Evolutionary conservation across 2,113 vertebrate species (phyloP).

Genomic region (Pyrgilauda ruficollis): DNA sequence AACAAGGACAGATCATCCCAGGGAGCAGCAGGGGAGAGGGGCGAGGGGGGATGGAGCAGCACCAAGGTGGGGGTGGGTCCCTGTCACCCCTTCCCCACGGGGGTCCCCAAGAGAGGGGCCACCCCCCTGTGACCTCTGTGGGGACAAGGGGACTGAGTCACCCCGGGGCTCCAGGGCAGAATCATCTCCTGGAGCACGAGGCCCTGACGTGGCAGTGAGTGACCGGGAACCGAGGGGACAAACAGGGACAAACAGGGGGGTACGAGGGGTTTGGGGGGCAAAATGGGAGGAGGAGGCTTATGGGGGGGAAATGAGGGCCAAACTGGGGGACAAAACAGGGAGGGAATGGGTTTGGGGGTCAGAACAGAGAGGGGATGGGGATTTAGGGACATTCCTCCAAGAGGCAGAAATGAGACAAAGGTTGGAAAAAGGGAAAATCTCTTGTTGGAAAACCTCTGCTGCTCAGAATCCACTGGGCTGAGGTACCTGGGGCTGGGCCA

Average conservation of each 20-base stretch:
- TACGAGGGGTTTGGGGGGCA: background rate
- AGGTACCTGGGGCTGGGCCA: background rate
- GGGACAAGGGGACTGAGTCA: background rate
- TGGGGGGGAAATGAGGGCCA: background rate
- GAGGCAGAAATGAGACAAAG: background rate
- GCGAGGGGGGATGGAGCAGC: accelerated
- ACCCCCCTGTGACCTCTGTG: background rate
- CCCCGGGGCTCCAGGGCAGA: accelerated
- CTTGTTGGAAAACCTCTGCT: conserved; percentile 57
- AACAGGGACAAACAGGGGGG: background rate
- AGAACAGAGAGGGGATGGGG: background rate
- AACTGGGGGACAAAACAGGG: background rate
- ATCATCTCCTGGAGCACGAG: background rate
- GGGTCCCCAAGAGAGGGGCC: background rate
- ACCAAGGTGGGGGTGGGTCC: accelerated
- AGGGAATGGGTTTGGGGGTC: background rate
- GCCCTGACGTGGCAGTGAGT: background rate
- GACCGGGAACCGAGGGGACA: background rate
- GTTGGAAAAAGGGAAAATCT: conserved; percentile 23
- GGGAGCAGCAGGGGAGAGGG: accelerated
- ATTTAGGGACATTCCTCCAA: background rate
- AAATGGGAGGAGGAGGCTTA: background rate
- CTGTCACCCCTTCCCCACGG: background rate
- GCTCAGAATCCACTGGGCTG: background rate
- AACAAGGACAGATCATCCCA: accelerated